These are phyloP conservation scores for Emberiza fucata DNA, from an alignment of 2,113 vertebrate genomes.

Conservation along the genomic window DNA sequence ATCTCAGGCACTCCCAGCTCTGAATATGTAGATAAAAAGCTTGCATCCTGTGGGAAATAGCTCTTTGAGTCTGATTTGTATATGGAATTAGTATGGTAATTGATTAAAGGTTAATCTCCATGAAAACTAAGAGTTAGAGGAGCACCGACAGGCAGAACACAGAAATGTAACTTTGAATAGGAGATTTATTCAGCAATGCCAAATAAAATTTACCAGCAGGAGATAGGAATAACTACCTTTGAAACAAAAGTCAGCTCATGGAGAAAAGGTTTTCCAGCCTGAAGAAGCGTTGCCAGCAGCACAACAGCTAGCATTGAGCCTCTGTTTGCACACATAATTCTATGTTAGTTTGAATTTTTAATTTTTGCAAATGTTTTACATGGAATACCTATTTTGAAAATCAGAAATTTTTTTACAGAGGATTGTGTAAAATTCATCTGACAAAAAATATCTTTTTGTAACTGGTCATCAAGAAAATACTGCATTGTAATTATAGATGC, in stretches of 20 bases:
- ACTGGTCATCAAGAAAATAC: background rate
- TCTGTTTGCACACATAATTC: background rate
- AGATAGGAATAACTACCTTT: background rate
- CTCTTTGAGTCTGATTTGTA: background rate
- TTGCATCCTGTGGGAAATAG: background rate
- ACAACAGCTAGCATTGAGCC: background rate
- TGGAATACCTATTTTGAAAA: background rate
- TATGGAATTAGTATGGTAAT: background rate
- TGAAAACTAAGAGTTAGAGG: background rate
- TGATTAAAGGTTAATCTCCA: background rate
- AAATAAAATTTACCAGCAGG: background rate
- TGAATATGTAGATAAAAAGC: background rate
- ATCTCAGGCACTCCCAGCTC: background rate
- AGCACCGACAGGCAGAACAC: background rate
- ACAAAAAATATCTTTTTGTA: background rate
- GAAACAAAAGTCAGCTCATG: background rate
- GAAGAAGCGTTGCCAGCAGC: background rate
- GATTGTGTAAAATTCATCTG: background rate
- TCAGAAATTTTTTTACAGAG: background rate
- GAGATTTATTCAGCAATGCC: background rate
- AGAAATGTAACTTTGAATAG: background rate
- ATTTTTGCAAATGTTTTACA: background rate
- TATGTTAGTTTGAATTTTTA: background rate
- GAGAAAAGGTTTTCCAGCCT: background rate
- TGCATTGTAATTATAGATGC: background rate